Conservation (phyloP, 1,140 invertebrate species). For the Akabosia matsudoensis region DNA sequence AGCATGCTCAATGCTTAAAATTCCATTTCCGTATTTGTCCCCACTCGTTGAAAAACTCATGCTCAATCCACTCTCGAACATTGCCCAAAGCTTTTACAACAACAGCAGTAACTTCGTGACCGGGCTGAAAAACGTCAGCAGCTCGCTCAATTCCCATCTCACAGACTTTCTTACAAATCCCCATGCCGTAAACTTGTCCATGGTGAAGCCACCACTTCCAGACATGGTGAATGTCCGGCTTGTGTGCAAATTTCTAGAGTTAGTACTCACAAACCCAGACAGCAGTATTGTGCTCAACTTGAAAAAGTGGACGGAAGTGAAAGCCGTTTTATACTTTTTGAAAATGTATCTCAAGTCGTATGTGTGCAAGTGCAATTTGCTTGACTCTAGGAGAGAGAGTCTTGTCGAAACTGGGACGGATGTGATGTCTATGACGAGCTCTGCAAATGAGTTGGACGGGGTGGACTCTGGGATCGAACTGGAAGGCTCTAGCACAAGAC, state of each 20-base stretch:
- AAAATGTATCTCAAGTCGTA: background rate
- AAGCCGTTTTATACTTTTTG: background rate
- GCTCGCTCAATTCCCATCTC: background rate
- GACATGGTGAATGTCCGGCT: slow-evolving; percentile 2
- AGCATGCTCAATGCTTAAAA: background rate
- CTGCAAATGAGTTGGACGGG: background rate
- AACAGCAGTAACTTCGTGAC: background rate
- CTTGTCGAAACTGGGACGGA: slow-evolving; percentile 1
- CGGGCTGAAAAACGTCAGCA: background rate
- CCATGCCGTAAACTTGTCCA: background rate
- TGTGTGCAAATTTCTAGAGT: background rate
- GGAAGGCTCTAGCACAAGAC: background rate
- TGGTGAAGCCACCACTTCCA: background rate
- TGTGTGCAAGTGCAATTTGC: background rate
- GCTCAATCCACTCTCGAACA: slow-evolving; percentile 3
- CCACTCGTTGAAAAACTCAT: slow-evolving; percentile 12
- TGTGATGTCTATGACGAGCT: background rate
- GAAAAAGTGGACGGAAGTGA: slow-evolving; percentile 14
- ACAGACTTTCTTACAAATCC: background rate
- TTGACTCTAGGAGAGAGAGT: background rate
- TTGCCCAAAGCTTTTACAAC: background rate
- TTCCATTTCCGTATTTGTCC: background rate
- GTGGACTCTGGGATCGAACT: slow-evolving; percentile 10
- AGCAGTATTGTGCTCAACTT: background rate
- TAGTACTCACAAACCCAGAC: background rate